Evolutionary conservation across 92 coral and sea anemone genomes (phyloP).

Genomic region (Actinernus sp.): DNA sequence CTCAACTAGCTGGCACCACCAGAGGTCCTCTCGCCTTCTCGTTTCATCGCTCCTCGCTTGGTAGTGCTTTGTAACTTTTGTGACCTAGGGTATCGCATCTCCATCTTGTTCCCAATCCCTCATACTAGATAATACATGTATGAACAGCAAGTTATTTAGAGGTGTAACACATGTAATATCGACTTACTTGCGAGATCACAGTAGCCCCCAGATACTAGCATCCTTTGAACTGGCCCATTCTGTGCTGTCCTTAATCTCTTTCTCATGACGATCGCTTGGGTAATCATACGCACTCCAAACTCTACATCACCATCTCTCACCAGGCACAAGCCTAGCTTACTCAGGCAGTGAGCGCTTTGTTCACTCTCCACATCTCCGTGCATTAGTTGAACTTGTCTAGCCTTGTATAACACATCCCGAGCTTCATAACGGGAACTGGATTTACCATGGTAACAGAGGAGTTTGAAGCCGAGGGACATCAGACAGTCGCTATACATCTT

Average conservation of each 20-base stretch:
- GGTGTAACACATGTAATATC: too few relatives aligned
- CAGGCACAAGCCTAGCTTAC: conserved; percentile 81
- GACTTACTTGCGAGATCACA: conserved; percentile 85
- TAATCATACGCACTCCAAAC: conserved; percentile 56
- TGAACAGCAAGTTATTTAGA: too few relatives aligned
- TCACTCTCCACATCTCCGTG: conserved; percentile 21
- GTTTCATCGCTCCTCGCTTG: too few relatives aligned
- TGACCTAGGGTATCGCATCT: too few relatives aligned
- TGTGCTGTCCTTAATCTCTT: conserved; percentile 22
- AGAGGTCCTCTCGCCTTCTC: too few relatives aligned
- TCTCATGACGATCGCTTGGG: conserved; percentile 60
- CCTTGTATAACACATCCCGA: conserved; percentile 34
- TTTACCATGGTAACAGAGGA: conserved; percentile 74
- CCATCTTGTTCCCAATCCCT: too few relatives aligned
- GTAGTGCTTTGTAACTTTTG: too few relatives aligned
- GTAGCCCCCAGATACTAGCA: conserved; percentile 78
- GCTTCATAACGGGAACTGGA: conserved; percentile 25
- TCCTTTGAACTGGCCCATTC: conserved; percentile 44
- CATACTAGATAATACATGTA: too few relatives aligned
- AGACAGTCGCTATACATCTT: conserved; percentile 63
- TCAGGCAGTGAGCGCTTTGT: conserved; percentile 69
- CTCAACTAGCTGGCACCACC: too few relatives aligned
- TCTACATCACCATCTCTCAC: conserved; percentile 50
- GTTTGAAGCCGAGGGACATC: conserved; percentile 77
- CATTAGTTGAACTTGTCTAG: conserved; percentile 36